phyloP scores from a whole-genome alignment of 2,797 vertebrate genomes.

The Fratercula arctica region DNA sequence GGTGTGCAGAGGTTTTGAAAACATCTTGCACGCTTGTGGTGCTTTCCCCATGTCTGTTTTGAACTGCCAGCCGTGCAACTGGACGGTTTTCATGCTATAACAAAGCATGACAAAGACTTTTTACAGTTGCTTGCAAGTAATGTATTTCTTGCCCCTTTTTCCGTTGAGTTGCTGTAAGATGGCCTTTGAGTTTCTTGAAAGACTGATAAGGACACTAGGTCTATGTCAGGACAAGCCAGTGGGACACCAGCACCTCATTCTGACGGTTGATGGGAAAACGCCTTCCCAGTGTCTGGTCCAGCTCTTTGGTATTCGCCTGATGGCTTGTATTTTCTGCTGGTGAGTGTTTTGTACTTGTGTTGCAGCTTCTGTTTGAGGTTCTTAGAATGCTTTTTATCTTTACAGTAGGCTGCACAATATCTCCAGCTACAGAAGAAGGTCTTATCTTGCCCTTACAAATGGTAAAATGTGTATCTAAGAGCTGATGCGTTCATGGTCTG shows the following conservation, averaged over 20 bases:
- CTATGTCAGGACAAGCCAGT: neutral
- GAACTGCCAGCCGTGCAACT: neutral
- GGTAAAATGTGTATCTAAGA: neutral
- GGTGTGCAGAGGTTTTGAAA: neutral
- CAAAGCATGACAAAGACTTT: too few relatives aligned
- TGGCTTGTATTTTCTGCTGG: neutral
- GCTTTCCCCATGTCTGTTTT: neutral
- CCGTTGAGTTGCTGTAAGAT: neutral
- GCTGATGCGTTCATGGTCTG: neutral
- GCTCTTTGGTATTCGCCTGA: neutral
- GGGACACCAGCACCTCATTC: fast-evolving
- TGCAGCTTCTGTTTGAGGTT: slow-evolving; percentile 20
- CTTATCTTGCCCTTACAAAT: slow-evolving; percentile 28
- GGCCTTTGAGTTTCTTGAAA: neutral
- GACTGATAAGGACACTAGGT: neutral
- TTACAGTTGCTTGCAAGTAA: neutral
- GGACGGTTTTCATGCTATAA: neutral
- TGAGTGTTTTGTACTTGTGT: neutral
- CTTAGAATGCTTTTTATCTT: slow-evolving; percentile 15
- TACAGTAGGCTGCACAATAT: neutral
- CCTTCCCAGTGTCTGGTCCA: neutral
- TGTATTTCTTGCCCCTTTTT: neutral
- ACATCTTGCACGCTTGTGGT: neutral
- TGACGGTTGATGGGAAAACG: neutral
- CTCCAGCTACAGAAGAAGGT: neutral